Evolutionary conservation across 2,113 vertebrate species (phyloP), one percentile per base, ranked within the genome.

Genomic region (Onychostruthus taczanowskii): DNA sequence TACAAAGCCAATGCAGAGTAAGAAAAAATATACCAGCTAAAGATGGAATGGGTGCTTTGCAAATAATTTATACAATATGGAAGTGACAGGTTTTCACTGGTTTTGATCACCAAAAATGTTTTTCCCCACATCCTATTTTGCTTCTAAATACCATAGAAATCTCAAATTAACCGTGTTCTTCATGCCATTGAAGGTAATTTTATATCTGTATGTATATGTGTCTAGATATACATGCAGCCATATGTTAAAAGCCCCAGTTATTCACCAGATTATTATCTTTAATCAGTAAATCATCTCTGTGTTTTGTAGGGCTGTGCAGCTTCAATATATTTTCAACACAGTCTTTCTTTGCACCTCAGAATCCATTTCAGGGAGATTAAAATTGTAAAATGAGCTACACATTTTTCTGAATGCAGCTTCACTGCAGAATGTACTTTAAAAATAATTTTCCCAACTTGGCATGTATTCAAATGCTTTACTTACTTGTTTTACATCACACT

Each of bases 1-100:
- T 97, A 92, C 55, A 91, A 92, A 97, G 49, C 41, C 56, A 96
- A n/a, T n/a, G 75, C 41, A 85, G 44, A 74, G 68, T 87, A 79
- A 83, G 63, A 66, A 72, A 94, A 95, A 95, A 92, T 73, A n/a
- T 56, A 85, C 76, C 41, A 55, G 67, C 53, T 58, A 13, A 43
- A 88, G 63, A 61, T 78, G 47, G 52, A 95, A 89, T 70, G 47
- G 35, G n/a, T 89, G 33, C 41, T 74, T 89, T 76, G 20, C 41
- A 68, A 89, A 49, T 91, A 92, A 92, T 62, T 83, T 59, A 85
- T 84, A 76, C 41, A 39, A 46, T 46, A 87, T 16, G 12, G 53
- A 59, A 93, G 20, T 67, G 33, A 31, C 62, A 43, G 52, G 52
- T 91, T 50, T 33, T 94, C 56, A 58, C 26, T 49, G 44, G 12